These are phyloP conservation scores for Rhinella marina DNA, from an alignment of 2,797 vertebrate species.

Conservation along the genomic window DNA sequence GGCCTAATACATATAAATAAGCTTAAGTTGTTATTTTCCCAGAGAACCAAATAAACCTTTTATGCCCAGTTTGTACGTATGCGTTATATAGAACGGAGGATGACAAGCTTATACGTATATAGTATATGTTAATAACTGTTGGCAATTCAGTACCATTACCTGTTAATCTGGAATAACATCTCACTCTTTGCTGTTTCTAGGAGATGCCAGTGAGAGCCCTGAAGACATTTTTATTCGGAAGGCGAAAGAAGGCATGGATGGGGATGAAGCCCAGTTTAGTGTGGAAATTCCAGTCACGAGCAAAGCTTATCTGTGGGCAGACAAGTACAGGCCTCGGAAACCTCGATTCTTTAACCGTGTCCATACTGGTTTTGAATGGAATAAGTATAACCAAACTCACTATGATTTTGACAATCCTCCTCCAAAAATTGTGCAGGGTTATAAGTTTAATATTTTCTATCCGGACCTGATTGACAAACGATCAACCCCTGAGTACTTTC, in stretches of 20 bases:
- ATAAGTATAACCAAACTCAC: conserved; percentile 99
- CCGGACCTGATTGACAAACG: conserved; percentile 96
- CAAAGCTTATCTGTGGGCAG: conserved; percentile 97
- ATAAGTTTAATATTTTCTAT: conserved; percentile 99
- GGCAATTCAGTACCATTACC: not conserved
- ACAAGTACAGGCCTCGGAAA: conserved; percentile 97
- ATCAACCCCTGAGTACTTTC: conserved; percentile 95
- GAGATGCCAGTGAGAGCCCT: conserved; percentile 89
- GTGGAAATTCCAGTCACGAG: conserved; percentile 93
- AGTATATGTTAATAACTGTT: not conserved
- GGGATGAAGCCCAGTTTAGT: conserved; percentile 96
- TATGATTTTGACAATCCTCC: conserved; percentile 98
- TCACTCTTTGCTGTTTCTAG: conserved; percentile 67
- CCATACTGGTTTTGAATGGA: conserved; percentile 98
- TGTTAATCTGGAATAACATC: not conserved
- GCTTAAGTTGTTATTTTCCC: too few relatives aligned
- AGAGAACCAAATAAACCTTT: too few relatives aligned
- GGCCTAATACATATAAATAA: too few relatives aligned
- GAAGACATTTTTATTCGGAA: conserved; percentile 94
- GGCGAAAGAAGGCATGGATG: conserved; percentile 93
- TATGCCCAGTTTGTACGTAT: too few relatives aligned
- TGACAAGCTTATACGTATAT: too few relatives aligned
- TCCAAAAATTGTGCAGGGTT: conserved; percentile 97
- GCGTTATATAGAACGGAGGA: too few relatives aligned
- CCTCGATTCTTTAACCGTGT: conserved; percentile 98